phyloP scores from a whole-genome alignment of 2,888 invertebrate species.

The Branchinecta sandiegonensis region DNA sequence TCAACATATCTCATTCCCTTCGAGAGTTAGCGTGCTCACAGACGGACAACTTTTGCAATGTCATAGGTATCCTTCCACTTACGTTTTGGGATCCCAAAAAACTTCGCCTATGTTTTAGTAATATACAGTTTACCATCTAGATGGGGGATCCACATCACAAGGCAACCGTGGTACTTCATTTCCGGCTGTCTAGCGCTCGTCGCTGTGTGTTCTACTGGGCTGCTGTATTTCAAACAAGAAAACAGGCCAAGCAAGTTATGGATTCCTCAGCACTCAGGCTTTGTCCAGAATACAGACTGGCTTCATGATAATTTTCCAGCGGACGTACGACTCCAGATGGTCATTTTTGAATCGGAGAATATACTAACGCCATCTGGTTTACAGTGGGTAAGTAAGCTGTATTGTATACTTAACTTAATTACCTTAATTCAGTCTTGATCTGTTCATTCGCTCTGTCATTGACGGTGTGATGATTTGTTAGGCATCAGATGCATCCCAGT shows the following conservation, averaged over 20 bases:
- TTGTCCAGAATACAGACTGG: slow-evolving; percentile 54
- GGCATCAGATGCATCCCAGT: too few relatives aligned
- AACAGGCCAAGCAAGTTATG: slow-evolving; percentile 59
- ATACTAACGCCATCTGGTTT: slow-evolving; percentile 48
- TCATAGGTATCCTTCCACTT: too few relatives aligned
- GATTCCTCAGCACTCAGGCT: slow-evolving; percentile 57
- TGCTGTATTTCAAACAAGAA: slow-evolving; percentile 51
- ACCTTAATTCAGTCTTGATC: too few relatives aligned
- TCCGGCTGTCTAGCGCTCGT: slow-evolving; percentile 43
- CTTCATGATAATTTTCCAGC: slow-evolving; percentile 49
- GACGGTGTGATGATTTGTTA: too few relatives aligned
- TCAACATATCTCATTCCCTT: too few relatives aligned
- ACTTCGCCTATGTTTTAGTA: background rate
- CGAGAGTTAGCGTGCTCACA: too few relatives aligned
- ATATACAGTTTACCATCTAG: slow-evolving; percentile 31
- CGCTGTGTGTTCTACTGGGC: slow-evolving; percentile 44
- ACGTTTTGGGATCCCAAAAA: too few relatives aligned
- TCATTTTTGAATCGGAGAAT: slow-evolving; percentile 50
- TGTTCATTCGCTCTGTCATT: too few relatives aligned
- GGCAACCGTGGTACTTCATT: slow-evolving; percentile 47
- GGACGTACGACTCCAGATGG: slow-evolving; percentile 46
- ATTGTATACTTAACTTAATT: too few relatives aligned
- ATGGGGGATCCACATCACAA: slow-evolving; percentile 47
- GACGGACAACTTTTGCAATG: too few relatives aligned
- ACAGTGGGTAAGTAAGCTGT: slow-evolving; percentile 32